Conservation (phyloP, 2,888 invertebrate species). For the Nomada ferruginata region DNA sequence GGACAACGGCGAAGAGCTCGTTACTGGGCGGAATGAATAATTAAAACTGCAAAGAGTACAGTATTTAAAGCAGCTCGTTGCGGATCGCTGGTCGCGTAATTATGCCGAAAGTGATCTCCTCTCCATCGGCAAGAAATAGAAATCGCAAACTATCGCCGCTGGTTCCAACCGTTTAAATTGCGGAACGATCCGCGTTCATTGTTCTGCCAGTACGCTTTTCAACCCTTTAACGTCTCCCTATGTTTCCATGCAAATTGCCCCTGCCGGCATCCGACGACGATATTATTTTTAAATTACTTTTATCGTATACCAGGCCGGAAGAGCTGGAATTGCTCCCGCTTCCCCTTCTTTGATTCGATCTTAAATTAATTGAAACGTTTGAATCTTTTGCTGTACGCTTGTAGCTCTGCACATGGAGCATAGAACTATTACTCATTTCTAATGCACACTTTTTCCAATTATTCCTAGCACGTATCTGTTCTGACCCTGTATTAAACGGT, state of each 20-base stretch:
- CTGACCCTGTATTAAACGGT: no score
- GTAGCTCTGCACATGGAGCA: no score
- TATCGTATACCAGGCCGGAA: not conserved
- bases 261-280: not conserved
- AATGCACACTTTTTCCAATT: no score
- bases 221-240: not conserved
- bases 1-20: constrained; percentile 20
- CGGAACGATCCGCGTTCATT: constrained; percentile 13
- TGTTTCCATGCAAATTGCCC: not conserved
- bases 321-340: no score
- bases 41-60: constrained; percentile 37
- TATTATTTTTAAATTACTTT: constrained; percentile 1
- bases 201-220: not conserved
- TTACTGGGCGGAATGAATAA: constrained; percentile 44
- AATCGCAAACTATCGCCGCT: constrained; percentile 5
- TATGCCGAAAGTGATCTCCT: constrained; percentile 17
- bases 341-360: no score
- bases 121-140: constrained; percentile 17
- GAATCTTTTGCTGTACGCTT: no score
- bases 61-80: constrained; percentile 44
- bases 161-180: constrained; percentile 3
- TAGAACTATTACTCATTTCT: no score
- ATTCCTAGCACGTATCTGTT: no score
- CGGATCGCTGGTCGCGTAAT: constrained; percentile 29
- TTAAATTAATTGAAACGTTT: no score